phyloP scores from a whole-genome alignment of 2,888 invertebrate species.

The Caenorhabditis sp. region DNA sequence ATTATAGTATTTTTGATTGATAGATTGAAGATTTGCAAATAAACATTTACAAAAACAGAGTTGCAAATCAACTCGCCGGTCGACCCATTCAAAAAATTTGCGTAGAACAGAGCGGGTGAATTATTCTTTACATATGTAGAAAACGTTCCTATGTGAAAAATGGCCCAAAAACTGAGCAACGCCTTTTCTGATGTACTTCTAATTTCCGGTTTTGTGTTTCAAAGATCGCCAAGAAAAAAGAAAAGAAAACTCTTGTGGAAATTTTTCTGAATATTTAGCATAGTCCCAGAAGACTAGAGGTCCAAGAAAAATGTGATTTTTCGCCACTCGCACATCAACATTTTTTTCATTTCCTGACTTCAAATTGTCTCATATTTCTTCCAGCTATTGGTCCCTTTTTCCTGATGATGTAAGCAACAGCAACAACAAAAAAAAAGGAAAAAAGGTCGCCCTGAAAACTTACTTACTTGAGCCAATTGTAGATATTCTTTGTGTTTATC shows the following conservation, averaged over 20 bases:
- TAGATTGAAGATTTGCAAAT: no score
- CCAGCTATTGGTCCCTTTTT: background rate
- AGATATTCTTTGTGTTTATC: constrained; percentile 25
- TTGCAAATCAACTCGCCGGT: no score
- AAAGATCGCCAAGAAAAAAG: background rate
- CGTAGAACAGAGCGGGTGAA: no score
- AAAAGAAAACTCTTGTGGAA: background rate
- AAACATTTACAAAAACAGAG: no score
- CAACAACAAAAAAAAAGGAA: background rate
- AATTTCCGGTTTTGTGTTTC: background rate
- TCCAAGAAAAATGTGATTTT: constrained; percentile 4
- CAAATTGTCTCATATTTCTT: constrained; percentile 3
- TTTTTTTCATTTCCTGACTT: constrained; percentile 15
- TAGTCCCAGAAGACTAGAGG: background rate
- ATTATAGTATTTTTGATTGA: background rate
- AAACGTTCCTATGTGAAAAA: no score
- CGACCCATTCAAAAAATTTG: no score
- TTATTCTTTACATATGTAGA: no score
- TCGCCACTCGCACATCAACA: background rate
- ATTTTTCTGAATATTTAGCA: background rate
- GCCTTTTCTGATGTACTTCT: background rate
- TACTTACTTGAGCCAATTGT: constrained; percentile 42
- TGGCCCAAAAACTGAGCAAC: no score
- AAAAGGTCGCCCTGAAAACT: constrained; percentile 31
- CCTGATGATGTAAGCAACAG: constrained; percentile 5